Evolutionary conservation across 1,140 invertebrate species (phyloP), one percentile per base, ranked within the genome.

Genomic region (Berghia stephanieae): DNA sequence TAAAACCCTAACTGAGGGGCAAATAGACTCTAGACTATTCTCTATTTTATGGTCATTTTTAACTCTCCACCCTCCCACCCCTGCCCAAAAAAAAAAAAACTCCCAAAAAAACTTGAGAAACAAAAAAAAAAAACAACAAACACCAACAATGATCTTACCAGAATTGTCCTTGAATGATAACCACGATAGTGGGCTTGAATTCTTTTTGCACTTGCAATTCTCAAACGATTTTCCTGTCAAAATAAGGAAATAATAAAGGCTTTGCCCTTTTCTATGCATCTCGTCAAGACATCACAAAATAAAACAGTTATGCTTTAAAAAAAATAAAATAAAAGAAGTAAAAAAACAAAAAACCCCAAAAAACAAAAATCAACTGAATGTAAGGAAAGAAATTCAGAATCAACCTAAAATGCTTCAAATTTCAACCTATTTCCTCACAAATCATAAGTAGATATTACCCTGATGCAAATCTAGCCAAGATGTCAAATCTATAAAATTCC

Each of bases 161-260:
- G 90, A 72, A 90, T 90, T 85, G 93, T 93, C 57, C 95, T 91
- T 27, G 91, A 90, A 21, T 94, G 87, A 82, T 93, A 96, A 79
- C 95, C 94, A 79, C 95, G 91, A n/a, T 93, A 92, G 87, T 92
- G 93, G 1, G 94, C 93, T 86, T 96, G 95, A 72, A 96, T 94
- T 88, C 93, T 93, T 81, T 94, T 89, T 40, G 94, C 92, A 85
- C 94, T 93, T 75, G 92, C 91, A 81, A 93, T 86, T 85, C 92
- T 91, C 85, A 92, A 89, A 81, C 95, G 90, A 81, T 75, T 44
- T 60, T 83, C 79, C 88, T 89, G 78, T 40, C 80, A 83, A 73
- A 71, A 84, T 72, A 69, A 77, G 57, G 6, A 49, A 31, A n/a
- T 46, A n/a, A 2, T 5, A 57, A 3, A 21, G 34, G 6, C 21